A percentile compares a stretch with the other conserved stretches of the same genome.
phyloP scores from a whole-genome alignment of 2,888 invertebrate species.

The Melinaea menophilus region DNA sequence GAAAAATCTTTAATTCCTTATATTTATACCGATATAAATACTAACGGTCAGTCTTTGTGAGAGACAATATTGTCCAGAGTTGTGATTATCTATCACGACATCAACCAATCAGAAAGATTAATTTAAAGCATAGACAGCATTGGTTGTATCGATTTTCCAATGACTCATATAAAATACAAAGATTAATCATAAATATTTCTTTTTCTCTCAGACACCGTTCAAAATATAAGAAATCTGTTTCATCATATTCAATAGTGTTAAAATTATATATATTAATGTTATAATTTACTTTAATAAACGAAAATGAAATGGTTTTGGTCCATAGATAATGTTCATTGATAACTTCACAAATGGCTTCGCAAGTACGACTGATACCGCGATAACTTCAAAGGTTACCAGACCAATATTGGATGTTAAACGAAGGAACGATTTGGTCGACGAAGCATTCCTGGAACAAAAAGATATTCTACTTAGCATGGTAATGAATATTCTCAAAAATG shows the following conservation, averaged over 20 bases:
- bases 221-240: no score
- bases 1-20: no score
- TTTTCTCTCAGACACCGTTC: no score
- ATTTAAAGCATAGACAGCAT: no score
- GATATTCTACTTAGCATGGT: constrained; percentile 62
- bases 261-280: background rate
- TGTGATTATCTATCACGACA: constrained; percentile 7
- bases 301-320: constrained; percentile 3
- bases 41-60: background rate
- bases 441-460: constrained; percentile 60
- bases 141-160: no score
- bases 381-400: constrained; percentile 25
- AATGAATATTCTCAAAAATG: constrained; percentile 10
- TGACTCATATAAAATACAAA: no score
- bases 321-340: background rate
- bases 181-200: no score
- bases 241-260: no score
- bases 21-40: no score
- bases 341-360: constrained; percentile 21
- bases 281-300: constrained; percentile 10
- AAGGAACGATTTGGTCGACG: constrained; percentile 49
- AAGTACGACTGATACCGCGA: constrained; percentile 25
- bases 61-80: background rate
- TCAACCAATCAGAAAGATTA: constrained; percentile 3
- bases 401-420: constrained; percentile 41